Evolutionary conservation across 2,113 vertebrate genomes (phyloP), one percentile per base, ranked within the genome.

Genomic region (human): DNA sequence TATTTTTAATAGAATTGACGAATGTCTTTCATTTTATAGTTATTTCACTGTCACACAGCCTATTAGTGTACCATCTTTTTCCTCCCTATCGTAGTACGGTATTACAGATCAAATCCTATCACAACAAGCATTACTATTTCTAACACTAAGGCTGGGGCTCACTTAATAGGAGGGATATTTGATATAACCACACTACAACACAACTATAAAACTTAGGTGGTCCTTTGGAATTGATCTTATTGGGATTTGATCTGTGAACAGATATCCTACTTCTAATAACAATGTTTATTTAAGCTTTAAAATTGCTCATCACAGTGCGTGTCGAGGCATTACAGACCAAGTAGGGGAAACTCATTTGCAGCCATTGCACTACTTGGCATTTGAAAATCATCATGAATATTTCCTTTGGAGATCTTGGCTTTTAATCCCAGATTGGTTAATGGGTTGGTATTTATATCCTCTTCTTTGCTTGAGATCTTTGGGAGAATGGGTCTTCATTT

Each of bases 401-500:
- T 87, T 94, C n/a, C 57, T 95, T 93, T 82, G 38, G 55, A 78
- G 14, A 68, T 82, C 38, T 94, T 96, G 82, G 23, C 50, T 93
- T 96, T 93, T 95, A 92, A 96, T 92, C 66, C 57, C 59, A 32
- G 10, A 30, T 95, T 76, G 14, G 32, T 50, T 93, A 66, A 27
- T 86, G 32, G 3, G 1, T 85, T 94, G 9, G 55, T 90, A 72
- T 93, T 92, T 90, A 23, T 64, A 13, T 85, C 43, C 32, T 95
- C 38, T 55, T 79, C 18, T 76, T 80, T 92, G 61, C n/a, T 84
- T 93, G 87, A 66, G 76, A 61, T 93, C 89, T 90, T 96, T 94
- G 73, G 64, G 61, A 94, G 14, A 81, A 20, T 78, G 11, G 32
- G 45, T 76, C n/a, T 96, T 95, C 27, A 22, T 59, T 94, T 95